Evolutionary conservation across 2,113 vertebrate genomes (phyloP).

Genomic region (Morone saxatilis): DNA sequence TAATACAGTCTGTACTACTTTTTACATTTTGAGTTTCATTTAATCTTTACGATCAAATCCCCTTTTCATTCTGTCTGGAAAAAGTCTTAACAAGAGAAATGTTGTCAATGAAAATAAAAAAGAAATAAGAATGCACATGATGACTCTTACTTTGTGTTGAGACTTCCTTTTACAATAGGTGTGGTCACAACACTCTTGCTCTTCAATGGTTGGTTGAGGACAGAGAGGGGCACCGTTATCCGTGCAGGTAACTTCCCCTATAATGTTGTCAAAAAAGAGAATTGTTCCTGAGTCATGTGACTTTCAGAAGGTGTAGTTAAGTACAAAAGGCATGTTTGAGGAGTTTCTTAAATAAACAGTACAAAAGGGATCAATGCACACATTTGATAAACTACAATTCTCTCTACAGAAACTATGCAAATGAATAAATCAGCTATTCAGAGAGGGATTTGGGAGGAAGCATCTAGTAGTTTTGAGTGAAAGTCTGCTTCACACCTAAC

Average conservation of each 20-base stretch:
- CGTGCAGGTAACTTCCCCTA: slow-evolving; percentile 95
- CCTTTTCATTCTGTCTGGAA: background rate
- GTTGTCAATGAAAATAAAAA: background rate
- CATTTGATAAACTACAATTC: no score
- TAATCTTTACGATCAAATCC: background rate
- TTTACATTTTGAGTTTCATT: background rate
- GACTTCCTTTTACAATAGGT: slow-evolving; percentile 94
- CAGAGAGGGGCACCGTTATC: slow-evolving; percentile 95
- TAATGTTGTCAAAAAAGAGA: slow-evolving; percentile 1
- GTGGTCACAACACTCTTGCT: slow-evolving; percentile 94
- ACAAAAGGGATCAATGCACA: background rate
- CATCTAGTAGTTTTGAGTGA: background rate
- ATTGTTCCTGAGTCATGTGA: background rate
- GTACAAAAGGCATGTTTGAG: background rate
- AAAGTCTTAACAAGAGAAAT: background rate
- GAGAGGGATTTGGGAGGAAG: background rate
- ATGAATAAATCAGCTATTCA: background rate
- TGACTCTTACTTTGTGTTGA: slow-evolving; percentile 93
- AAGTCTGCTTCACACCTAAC: background rate
- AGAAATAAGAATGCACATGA: background rate
- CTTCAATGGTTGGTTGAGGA: slow-evolving; percentile 97
- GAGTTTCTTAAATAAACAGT: background rate
- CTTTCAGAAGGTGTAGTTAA: background rate
- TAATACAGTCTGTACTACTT: background rate
- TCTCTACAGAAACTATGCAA: slow-evolving; percentile 13